Evolutionary conservation across 2,888 invertebrate species (phyloP).

Genomic region (Branchipolynoe longqiensis): DNA sequence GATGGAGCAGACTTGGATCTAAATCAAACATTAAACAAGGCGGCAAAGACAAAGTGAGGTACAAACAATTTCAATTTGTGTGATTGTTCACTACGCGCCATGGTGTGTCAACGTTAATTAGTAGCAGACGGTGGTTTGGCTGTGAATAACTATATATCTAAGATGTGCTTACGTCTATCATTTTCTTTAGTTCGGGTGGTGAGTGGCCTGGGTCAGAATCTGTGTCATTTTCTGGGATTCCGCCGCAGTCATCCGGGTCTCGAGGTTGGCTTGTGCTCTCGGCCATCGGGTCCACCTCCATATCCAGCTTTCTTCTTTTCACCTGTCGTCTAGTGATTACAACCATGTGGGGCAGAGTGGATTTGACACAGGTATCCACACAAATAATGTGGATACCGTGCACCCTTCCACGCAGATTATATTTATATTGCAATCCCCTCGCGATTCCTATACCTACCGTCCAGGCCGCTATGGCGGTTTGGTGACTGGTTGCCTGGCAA

Average conservation of each 20-base stretch:
- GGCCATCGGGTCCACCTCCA: neutral
- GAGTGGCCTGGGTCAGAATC: no score
- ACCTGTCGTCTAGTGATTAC: constrained; percentile 15
- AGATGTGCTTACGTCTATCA: no score
- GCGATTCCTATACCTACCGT: no score
- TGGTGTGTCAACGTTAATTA: neutral
- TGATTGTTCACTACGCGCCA: no score
- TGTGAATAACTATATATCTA: neutral
- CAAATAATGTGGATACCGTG: constrained; percentile 16
- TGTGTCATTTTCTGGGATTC: neutral
- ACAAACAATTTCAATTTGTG: neutral
- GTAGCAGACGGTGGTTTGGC: no score
- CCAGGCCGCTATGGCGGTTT: no score
- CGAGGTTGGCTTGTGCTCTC: neutral
- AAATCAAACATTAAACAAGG: neutral
- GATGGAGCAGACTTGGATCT: neutral
- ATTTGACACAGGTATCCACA: neutral
- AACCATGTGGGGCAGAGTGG: neutral
- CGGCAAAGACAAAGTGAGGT: neutral
- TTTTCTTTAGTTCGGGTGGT: no score
- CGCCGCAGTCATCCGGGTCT: neutral
- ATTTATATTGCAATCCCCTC: neutral
- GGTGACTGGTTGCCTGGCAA: no score
- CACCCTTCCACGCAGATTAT: neutral
- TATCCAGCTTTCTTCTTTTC: constrained; percentile 34